phyloP scores from a whole-genome alignment of 2,797 vertebrate genomes.

The Parauchenoglanis punctatus region DNA sequence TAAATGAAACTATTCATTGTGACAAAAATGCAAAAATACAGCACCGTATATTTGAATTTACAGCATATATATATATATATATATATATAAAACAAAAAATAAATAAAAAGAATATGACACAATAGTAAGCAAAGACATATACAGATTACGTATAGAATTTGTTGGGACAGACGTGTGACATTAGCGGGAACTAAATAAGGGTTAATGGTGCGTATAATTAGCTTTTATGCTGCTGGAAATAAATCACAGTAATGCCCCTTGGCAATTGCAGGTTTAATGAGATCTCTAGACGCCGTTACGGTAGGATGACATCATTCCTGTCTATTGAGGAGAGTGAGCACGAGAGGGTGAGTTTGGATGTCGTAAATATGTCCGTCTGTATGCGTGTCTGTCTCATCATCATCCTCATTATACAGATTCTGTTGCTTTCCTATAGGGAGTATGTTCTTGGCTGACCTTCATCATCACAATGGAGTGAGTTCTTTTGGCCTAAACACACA shows the following conservation, averaged over 20 bases:
- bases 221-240: not conserved
- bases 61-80: too few relatives aligned
- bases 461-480: slow-evolving; percentile 91
- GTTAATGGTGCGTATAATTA: slow-evolving; percentile 11
- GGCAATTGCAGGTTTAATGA: slow-evolving; percentile 63
- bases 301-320: slow-evolving; percentile 72
- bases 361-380: not conserved
- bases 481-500: not conserved
- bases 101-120: too few relatives aligned
- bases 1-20: not conserved
- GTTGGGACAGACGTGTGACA: not conserved
- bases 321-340: slow-evolving; percentile 78
- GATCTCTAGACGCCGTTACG: slow-evolving; percentile 68
- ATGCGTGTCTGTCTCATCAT: not conserved
- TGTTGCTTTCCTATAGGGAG: slow-evolving; percentile 75
- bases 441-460: slow-evolving; percentile 88
- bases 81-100: too few relatives aligned
- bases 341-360: slow-evolving; percentile 72
- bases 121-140: too few relatives aligned
- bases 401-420: not conserved
- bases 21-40: not conserved
- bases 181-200: not conserved
- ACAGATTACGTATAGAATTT: not conserved
- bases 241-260: not conserved
- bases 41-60: not conserved